Conservation (phyloP, 2,797 vertebrate species). For the Myotis daubentonii region DNA sequence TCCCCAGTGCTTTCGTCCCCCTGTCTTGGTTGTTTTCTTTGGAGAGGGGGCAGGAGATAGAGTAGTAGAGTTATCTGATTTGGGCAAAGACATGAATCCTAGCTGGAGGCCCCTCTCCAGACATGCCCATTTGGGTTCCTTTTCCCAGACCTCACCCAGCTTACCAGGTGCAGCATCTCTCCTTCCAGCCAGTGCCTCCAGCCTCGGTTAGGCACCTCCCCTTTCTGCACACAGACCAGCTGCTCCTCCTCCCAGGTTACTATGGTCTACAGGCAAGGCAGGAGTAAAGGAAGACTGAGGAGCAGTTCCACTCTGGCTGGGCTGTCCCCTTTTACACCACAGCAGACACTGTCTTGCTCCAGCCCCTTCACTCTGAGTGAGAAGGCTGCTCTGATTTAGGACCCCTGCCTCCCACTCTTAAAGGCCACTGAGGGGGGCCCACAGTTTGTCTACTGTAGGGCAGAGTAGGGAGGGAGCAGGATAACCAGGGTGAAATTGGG, state of each 20-base stretch:
- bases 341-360: not conserved
- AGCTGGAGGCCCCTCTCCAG: not conserved
- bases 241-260: conserved; percentile 94
- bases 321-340: not conserved
- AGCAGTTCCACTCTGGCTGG: not conserved
- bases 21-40: not conserved
- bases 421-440: not conserved
- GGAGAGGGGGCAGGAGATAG: accelerated
- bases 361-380: not conserved
- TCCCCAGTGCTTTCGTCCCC: not conserved
- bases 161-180: conserved; percentile 89
- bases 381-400: not conserved
- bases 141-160: conserved; percentile 81
- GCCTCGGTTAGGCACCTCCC: conserved; percentile 94
- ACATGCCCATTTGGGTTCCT: not conserved
- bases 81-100: not conserved
- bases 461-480: not conserved
- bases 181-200: conserved; percentile 97
- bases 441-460: not conserved
- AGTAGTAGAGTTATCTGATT: not conserved
- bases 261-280: conserved; percentile 86
- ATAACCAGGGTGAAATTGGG: not conserved
- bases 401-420: not conserved
- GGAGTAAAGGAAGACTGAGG: not conserved
- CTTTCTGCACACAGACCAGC: conserved; percentile 92